Base-by-base conservation (phyloP, 2,113 vertebrate genomes). In the Muscicapa adusta region DNA sequence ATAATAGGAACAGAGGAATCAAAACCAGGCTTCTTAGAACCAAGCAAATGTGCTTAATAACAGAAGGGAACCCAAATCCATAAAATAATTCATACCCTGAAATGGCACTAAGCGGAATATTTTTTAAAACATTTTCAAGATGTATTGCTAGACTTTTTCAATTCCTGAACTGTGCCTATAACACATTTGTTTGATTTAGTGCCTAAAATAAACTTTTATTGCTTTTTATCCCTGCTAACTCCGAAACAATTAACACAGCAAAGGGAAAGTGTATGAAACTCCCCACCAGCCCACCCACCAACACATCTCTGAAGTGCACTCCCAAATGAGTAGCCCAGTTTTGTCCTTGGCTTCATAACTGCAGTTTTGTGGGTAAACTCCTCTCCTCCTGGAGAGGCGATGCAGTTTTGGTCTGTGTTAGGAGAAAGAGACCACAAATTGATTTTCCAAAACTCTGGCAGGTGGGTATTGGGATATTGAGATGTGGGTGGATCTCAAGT, bases 131-230 rank as follows among this genome's bases (percentile, higher is more conserved):
- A 90, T 95, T 95, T 95, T 61, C 82, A 88, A 93, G 92, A 92
- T 73, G 10, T 70, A 91, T 96, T 77, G 54, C 82, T 25, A 36
- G 82, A 73, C 71, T 92, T 96, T 96, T 96, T 88, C 88, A 90
- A 90, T 95, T 96, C 83, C 79, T 94, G 63, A 91, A 70, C 60
- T 60, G 38, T 66, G 71, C 33, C n/a, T 54, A 70, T 48, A 90
- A 34, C 63, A 74, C 85, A 92, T 96, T 93, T 80, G 58, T 56
- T 85, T 94, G 92, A 96, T 95, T 93, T 93, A 91, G 31, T n/a
- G 67, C 14, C 78, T 93, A 80, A 93, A 96, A 93, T 88, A 90
- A 90, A 91, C 23, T 93, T 94, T 62, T 76, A 93, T 34, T 90
- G 91, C 78, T 91, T 93, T 76, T 88, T 79, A 88, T 88, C 85